Evolutionary conservation across 2,113 vertebrate species (phyloP).

Genomic region (Elephantulus edwardii): DNA sequence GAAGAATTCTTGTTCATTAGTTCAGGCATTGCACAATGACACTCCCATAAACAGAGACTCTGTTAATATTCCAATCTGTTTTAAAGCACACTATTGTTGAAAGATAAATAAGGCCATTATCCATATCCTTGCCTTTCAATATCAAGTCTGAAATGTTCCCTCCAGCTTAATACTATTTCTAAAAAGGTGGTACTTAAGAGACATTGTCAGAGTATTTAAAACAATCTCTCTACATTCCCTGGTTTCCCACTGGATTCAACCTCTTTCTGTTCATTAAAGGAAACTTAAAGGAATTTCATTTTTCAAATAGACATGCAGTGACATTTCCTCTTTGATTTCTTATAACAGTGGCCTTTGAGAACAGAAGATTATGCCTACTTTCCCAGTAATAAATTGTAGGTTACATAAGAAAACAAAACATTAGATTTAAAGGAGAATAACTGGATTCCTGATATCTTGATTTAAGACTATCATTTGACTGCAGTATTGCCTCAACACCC

Average conservation of each 20-base stretch:
- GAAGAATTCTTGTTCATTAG: background rate
- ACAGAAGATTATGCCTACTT: background rate
- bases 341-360: background rate
- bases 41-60: background rate
- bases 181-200: background rate
- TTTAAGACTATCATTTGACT: background rate
- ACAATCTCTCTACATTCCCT: background rate
- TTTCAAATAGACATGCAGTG: background rate
- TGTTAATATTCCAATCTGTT: fast-evolving
- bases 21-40: too few relatives aligned
- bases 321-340: conserved; percentile 29
- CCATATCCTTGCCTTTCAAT: background rate
- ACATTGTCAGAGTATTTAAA: background rate
- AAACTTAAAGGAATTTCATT: conserved; percentile 2
- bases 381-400: conserved; percentile 14
- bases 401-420: conserved; percentile 27
- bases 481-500: too few relatives aligned
- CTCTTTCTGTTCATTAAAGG: background rate
- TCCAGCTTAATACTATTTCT: background rate
- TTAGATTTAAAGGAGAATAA: background rate
- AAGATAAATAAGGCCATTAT: background rate
- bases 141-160: fast-evolving
- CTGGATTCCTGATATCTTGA: background rate
- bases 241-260: background rate
- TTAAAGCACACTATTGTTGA: background rate